phyloP scores from a whole-genome alignment of 2,797 vertebrate genomes.

The Peromyscus eremicus region DNA sequence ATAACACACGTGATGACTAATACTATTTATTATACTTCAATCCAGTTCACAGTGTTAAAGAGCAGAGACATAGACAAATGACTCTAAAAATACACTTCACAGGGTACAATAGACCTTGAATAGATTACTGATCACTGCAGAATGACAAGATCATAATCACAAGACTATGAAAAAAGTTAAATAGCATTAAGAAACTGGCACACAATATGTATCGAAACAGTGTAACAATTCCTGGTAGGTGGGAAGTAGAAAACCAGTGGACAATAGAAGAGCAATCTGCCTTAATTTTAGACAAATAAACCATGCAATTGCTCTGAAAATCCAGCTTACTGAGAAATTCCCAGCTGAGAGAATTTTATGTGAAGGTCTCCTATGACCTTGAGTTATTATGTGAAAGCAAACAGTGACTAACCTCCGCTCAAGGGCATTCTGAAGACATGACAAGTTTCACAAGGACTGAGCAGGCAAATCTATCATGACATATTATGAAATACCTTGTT shows the following conservation, averaged over 20 bases:
- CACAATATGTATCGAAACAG: not conserved
- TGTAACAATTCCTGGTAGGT: not conserved
- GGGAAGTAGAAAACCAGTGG: not conserved
- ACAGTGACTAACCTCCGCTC: constrained; percentile 26
- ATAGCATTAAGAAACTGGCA: not conserved
- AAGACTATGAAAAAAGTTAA: not conserved
- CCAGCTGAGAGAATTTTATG: not conserved
- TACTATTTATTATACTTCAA: not conserved
- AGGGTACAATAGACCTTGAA: not conserved
- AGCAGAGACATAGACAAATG: not conserved
- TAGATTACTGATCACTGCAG: not conserved
- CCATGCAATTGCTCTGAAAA: not conserved
- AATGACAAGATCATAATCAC: not conserved
- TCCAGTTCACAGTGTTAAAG: not conserved
- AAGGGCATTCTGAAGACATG: constrained; percentile 39
- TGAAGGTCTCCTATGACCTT: not conserved
- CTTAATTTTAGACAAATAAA: constrained; percentile 47
- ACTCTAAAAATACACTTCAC: not conserved
- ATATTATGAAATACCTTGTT: not conserved
- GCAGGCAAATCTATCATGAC: not conserved
- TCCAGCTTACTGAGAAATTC: not conserved
- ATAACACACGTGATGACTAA: not conserved
- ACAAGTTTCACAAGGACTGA: constrained; percentile 8
- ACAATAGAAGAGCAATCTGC: not conserved
- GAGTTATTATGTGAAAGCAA: constrained; percentile 23